Base-by-base conservation (phyloP, 2,888 invertebrate genomes). In the Clostera curtula region DNA sequence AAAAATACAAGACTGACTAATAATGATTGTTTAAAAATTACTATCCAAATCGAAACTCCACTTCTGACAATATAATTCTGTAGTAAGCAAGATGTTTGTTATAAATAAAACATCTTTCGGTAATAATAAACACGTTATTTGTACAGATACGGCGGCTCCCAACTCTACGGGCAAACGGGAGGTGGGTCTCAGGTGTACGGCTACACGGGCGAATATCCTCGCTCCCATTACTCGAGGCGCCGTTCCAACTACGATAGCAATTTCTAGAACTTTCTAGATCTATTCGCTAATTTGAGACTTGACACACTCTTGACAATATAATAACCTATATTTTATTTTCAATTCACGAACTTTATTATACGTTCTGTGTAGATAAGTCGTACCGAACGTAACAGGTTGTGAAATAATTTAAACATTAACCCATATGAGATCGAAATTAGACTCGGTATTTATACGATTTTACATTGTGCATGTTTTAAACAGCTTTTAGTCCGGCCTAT, bases 211-310 rank as follows among this genome's bases (percentile, higher is more conserved):
- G 83, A 83, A 48, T 69, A 73, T 55, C 67, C 65, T 4, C 80
- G 86, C 35, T 86, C 87, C 7, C 86, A 85, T 58, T 87, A 86
- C 63, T 85, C 87, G 24, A 77, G 90, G 22, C 82, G 89, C 45
- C 87, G 91, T 64, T 90, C 92, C 17, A 91, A 92, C 64, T 92
- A 92, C 68, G 92, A 93, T 67, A 91, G 91, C 49, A 91, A 92
- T 76, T 93, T 93, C 80, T 92, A 87, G 63, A 66, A 50, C 35
- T 28, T 41, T 57, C 55, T 50, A 53, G 50, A 56, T 39, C 39
- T 33, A 45, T 42, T 40, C 43, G 41, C 48, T 43, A 43, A 40
- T 44, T n/a, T 50, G 58, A 60, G 54, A 56, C 58, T 60, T 47
- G 40, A 57, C 51, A 56, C 52, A 56, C 53, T 57, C 59, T 74